phyloP scores from a whole-genome alignment of 2,797 vertebrate species.

The Botia kubotai region DNA sequence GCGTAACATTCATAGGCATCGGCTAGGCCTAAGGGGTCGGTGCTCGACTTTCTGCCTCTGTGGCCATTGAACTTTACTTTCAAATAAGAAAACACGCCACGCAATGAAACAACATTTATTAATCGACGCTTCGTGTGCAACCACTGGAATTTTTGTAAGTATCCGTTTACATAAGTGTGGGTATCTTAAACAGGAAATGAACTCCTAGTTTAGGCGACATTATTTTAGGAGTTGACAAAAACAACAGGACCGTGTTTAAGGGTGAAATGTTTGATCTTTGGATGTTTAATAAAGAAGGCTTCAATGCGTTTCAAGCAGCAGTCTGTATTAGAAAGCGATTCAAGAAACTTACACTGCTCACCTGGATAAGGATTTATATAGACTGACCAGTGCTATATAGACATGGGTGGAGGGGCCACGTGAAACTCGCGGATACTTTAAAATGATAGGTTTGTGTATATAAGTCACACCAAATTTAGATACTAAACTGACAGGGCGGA shows the following conservation, averaged over 20 bases:
- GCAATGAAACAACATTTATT: neutral
- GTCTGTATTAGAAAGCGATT: neutral
- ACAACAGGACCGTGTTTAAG: neutral
- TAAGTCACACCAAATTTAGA: neutral
- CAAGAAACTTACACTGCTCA: neutral
- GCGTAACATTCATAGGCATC: neutral
- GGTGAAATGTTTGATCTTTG: neutral
- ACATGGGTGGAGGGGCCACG: neutral
- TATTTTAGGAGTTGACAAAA: neutral
- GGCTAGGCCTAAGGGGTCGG: conserved; percentile 33
- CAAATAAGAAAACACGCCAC: neutral
- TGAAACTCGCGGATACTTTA: neutral
- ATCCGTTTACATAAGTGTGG: neutral
- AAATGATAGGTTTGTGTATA: neutral
- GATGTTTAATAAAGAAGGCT: neutral
- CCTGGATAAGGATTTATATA: neutral
- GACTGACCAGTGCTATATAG: neutral
- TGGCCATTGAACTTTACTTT: neutral
- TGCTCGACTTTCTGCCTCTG: conserved; percentile 31
- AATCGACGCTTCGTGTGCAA: neutral
- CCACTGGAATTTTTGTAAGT: neutral
- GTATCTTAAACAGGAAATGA: conserved; percentile 20
- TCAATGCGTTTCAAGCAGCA: neutral
- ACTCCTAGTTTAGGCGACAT: neutral
- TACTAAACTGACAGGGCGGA: no score